Conservation (phyloP, 2,797 vertebrate genomes). For the Pelochelys cantorii region DNA sequence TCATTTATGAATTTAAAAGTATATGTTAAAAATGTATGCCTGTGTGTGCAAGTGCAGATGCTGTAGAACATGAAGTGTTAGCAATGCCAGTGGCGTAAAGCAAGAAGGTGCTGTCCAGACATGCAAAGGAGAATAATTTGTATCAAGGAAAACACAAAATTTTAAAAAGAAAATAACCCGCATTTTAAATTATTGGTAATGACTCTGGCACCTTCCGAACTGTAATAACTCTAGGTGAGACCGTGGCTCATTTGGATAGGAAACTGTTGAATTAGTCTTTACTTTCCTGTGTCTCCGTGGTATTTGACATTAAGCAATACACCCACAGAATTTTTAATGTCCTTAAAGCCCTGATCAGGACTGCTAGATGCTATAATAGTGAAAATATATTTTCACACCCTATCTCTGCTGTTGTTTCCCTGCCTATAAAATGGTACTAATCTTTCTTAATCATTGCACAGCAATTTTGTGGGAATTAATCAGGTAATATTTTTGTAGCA, state of each 20-base stretch:
- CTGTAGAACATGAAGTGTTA: neutral
- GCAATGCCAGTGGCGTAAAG: neutral
- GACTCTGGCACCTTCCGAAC: conserved; percentile 10
- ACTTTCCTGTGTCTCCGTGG: neutral
- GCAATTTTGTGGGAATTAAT: conserved; percentile 41
- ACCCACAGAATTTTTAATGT: neutral
- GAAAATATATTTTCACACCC: conserved; percentile 27
- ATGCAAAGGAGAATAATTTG: neutral
- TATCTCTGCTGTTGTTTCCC: conserved; percentile 15
- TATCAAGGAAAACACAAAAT: neutral
- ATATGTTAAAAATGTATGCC: neutral
- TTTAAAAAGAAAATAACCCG: neutral
- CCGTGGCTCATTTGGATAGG: neutral
- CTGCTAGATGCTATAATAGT: neutral
- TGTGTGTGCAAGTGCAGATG: neutral
- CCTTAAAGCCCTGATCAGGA: neutral
- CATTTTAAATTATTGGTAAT: neutral
- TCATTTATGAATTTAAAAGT: conserved; percentile 31
- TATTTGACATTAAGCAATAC: neutral
- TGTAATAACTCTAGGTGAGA: conserved; percentile 11
- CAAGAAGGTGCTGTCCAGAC: conserved; percentile 10
- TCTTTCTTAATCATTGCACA: conserved; percentile 50
- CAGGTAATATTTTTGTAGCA: neutral
- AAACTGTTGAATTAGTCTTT: conserved; percentile 29
- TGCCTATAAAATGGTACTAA: conserved; percentile 16